Evolutionary conservation across 2,797 vertebrate genomes (phyloP).

Genomic region (Carcharodon carcharias): DNA sequence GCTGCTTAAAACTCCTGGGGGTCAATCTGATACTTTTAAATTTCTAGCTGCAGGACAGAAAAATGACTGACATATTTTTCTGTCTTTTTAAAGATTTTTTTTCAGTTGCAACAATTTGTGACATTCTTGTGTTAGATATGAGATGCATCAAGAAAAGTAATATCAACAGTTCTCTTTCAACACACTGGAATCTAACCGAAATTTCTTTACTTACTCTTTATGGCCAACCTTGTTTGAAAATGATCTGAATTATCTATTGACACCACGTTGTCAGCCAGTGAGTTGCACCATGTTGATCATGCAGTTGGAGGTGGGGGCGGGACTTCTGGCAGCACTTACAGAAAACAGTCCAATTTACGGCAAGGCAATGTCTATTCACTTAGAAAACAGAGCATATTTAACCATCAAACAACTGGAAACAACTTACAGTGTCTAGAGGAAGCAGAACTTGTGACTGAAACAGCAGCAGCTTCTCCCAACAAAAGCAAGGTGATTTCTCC

Average conservation of each 20-base stretch:
- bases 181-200: not conserved
- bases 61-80: not conserved
- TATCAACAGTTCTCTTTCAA: not conserved
- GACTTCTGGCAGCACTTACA: too few species aligned
- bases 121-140: not conserved
- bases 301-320: too few species aligned
- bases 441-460: not conserved
- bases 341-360: not conserved
- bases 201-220: not conserved
- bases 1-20: not conserved
- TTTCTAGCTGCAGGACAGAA: not conserved
- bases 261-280: not conserved
- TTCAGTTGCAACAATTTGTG: not conserved
- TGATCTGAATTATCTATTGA: not conserved
- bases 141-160: not conserved
- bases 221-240: not conserved
- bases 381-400: not conserved
- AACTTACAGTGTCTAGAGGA: not conserved
- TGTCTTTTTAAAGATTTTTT: not conserved
- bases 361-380: too few species aligned
- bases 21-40: not conserved
- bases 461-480: not conserved
- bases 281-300: not conserved
- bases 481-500: not conserved
- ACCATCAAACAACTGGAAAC: not conserved